phyloP scores from a whole-genome alignment of 2,888 invertebrate genomes.

The Trissolcus japonicus region DNA sequence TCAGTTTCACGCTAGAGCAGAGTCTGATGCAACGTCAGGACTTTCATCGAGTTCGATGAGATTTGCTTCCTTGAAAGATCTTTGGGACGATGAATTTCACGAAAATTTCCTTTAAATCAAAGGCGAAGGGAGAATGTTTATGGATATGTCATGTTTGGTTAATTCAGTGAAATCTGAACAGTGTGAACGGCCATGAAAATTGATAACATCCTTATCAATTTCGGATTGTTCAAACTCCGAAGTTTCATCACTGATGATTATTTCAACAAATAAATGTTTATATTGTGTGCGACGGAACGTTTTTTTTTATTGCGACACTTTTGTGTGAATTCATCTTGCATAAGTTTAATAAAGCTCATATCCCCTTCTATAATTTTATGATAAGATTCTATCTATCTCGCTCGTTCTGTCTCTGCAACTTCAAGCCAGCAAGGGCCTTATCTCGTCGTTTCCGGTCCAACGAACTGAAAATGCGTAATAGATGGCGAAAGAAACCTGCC shows the following conservation, averaged over 20 bases:
- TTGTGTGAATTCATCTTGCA: conserved; percentile 63
- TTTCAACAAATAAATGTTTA: neutral
- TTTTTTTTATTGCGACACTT: conserved; percentile 1
- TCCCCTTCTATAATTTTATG: conserved; percentile 70
- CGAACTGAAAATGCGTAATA: conserved; percentile 76
- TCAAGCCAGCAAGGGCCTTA: conserved; percentile 67
- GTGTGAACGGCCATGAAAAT: too few species aligned
- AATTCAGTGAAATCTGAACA: too few species aligned
- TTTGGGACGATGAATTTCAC: conserved; percentile 51
- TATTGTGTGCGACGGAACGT: neutral
- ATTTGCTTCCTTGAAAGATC: conserved; percentile 58
- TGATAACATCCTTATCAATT: too few species aligned
- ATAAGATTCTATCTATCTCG: conserved; percentile 64
- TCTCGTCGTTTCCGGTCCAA: conserved; percentile 76
- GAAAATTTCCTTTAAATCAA: conserved; percentile 37
- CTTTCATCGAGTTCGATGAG: conserved; percentile 67
- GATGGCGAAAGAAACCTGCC: conserved; percentile 67
- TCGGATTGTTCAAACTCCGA: too few species aligned
- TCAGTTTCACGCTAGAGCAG: conserved; percentile 68
- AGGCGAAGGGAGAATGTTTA: conserved; percentile 10
- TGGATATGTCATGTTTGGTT: neutral
- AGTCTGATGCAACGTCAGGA: conserved; percentile 69
- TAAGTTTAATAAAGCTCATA: conserved; percentile 66
- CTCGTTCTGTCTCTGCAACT: conserved; percentile 60
- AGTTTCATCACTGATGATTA: too few species aligned